These are phyloP conservation scores for Gryllus longicercus DNA, from an alignment of 2,888 invertebrate species.

Conservation along the genomic window DNA sequence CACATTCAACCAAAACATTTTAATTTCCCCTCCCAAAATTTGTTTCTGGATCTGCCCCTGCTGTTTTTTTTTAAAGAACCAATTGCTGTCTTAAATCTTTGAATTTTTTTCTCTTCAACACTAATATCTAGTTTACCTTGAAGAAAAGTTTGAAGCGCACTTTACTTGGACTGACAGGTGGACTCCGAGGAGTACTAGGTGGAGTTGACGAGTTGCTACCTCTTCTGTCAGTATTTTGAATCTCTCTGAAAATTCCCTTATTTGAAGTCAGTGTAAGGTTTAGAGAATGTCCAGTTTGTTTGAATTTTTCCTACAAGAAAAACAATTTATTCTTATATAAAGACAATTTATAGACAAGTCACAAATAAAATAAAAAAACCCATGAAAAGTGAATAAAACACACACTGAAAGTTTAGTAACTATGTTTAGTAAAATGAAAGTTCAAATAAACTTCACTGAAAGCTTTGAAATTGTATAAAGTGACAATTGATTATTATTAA, in stretches of 20 bases:
- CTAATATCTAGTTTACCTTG: background rate
- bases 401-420: background rate
- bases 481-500: too few relatives aligned
- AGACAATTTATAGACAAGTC: background rate
- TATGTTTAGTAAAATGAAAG: too few relatives aligned
- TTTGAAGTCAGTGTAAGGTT: background rate
- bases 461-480: too few relatives aligned
- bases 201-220: background rate
- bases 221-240: conserved; percentile 19
- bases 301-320: background rate
- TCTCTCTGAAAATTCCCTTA: conserved; percentile 19
- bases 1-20: too few relatives aligned
- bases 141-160: conserved; percentile 21
- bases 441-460: too few relatives aligned
- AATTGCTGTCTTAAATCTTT: too few relatives aligned
- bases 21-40: too few relatives aligned
- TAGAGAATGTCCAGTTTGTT: background rate
- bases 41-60: too few relatives aligned
- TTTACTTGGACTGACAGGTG: conserved; percentile 27
- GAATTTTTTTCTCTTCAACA: too few relatives aligned
- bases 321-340: background rate
- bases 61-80: too few relatives aligned
- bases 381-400: background rate
- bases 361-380: background rate
- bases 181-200: background rate